phyloP scores from a whole-genome alignment of 2,797 vertebrate genomes.

The Nasua narica region DNA sequence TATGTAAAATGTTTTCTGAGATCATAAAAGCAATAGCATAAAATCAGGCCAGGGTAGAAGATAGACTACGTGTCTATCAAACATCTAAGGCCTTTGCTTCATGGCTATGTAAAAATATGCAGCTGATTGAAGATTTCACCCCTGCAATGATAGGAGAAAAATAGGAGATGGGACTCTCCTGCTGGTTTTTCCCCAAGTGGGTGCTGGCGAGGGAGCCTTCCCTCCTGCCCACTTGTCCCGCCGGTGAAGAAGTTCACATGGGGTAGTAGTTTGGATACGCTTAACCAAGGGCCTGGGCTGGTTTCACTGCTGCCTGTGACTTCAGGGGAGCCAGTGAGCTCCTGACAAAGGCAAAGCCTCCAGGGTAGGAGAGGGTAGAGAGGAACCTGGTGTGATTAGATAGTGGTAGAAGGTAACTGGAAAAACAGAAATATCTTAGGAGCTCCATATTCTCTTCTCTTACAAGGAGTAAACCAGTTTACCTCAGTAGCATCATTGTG shows the following conservation, averaged over 20 bases:
- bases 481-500: not conserved
- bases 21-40: not conserved
- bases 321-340: not conserved
- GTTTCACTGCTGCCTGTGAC: not conserved
- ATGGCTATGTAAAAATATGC: not conserved
- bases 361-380: not conserved
- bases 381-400: not conserved
- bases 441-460: not conserved
- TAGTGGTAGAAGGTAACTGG: not conserved
- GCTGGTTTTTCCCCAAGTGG: not conserved
- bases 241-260: not conserved
- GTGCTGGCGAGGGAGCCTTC: not conserved
- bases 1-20: not conserved
- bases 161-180: not conserved
- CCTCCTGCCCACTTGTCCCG: not conserved
- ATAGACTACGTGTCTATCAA: not conserved
- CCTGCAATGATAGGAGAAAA: not conserved
- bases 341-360: not conserved
- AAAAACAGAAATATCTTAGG: not conserved
- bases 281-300: not conserved
- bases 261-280: not conserved
- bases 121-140: not conserved
- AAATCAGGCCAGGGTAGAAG: not conserved
- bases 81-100: not conserved
- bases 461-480: not conserved